A percentile compares a stretch with the other conserved stretches of the same genome.
Conservation (phyloP, 2,113 vertebrate genomes). For the Oncorhynchus masou region DNA sequence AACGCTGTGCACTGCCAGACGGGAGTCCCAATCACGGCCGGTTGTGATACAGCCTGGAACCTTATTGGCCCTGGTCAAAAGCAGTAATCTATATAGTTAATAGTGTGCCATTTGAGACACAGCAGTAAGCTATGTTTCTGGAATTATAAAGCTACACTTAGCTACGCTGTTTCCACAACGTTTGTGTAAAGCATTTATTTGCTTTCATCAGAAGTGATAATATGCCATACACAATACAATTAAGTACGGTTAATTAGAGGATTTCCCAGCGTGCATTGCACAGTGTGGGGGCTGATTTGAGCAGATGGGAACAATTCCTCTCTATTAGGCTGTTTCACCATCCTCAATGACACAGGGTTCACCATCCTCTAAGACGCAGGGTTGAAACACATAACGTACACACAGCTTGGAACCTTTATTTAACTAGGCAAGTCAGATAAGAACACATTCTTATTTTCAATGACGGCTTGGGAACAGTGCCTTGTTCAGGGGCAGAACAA, state of each 20-base stretch:
- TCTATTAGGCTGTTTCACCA: constrained; percentile 41
- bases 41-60: too few species aligned
- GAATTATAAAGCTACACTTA: background rate
- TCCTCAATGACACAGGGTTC: constrained; percentile 6
- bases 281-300: constrained; percentile 21
- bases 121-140: background rate
- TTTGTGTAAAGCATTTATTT: constrained; percentile 38
- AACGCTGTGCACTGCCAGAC: too few species aligned
- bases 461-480: too few species aligned
- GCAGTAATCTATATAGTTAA: too few species aligned
- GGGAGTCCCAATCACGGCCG: too few species aligned
- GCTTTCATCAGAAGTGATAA: constrained; percentile 31
- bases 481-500: too few species aligned
- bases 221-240: constrained; percentile 32
- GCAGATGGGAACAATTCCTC: constrained; percentile 25
- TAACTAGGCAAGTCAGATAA: too few species aligned
- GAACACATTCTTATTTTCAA: too few species aligned
- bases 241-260: constrained; percentile 44
- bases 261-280: constrained; percentile 7
- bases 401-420: too few species aligned
- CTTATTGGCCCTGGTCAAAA: too few species aligned
- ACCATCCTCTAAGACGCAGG: constrained; percentile 10
- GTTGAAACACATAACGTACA: too few species aligned
- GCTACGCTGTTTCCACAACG: background rate
- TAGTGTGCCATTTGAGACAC: too few species aligned